These are phyloP conservation scores for Lepetodrilus schrolli DNA, from an alignment of 2,888 invertebrate genomes.

Conservation along the genomic window DNA sequence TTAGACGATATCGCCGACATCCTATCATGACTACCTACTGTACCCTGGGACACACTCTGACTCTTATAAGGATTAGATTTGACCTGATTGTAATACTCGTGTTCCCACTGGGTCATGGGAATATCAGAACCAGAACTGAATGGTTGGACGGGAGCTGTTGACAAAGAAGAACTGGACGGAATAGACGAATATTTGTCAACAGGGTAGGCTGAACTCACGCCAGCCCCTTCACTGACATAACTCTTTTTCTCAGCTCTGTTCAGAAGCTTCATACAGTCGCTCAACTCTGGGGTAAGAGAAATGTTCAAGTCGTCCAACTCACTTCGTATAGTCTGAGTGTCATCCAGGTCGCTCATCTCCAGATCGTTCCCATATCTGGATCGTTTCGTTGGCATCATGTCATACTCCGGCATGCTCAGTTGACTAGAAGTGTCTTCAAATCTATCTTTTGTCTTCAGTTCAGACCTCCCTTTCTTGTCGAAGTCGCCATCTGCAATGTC, in stretches of 20 bases:
- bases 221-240: constrained; percentile 34
- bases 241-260: constrained; percentile 71
- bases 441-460: background rate
- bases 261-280: constrained; percentile 71
- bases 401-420: constrained; percentile 51
- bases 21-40: background rate
- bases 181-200: no score
- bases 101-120: constrained; percentile 31
- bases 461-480: background rate
- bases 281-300: constrained; percentile 70
- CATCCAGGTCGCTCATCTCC: constrained; percentile 48
- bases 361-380: background rate
- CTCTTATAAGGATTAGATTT: constrained; percentile 33
- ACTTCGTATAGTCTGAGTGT: constrained; percentile 57
- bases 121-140: constrained; percentile 11
- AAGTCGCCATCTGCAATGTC: background rate
- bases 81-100: constrained; percentile 37
- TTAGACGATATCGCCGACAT: no score
- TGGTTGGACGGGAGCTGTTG: background rate
- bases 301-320: constrained; percentile 64
- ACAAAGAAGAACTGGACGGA: background rate
- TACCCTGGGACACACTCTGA: background rate
- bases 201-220: no score
- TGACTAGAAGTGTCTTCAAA: constrained; percentile 28
- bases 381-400: background rate